Conservation (phyloP, 2,797 vertebrate species). For the Urocyon cinereoargenteus region DNA sequence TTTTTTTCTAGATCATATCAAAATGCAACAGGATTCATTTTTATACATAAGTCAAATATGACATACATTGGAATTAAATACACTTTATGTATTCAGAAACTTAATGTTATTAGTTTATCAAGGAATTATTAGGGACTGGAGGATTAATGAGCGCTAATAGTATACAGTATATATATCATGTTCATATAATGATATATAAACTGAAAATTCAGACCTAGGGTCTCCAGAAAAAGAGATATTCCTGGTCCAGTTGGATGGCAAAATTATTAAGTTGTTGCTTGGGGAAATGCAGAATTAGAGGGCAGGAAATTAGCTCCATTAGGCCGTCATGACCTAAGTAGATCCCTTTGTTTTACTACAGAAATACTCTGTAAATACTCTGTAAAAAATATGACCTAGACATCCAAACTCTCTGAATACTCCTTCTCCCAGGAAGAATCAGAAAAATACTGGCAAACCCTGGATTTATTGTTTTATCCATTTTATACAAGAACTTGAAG, state of each 20-base stretch:
- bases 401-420: background rate
- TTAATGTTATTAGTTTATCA: background rate
- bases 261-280: background rate
- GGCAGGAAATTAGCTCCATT: background rate
- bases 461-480: background rate
- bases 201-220: background rate
- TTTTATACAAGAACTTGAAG: background rate
- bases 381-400: background rate
- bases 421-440: background rate
- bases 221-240: slow-evolving; percentile 49
- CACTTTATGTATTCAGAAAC: background rate
- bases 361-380: background rate
- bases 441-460: background rate
- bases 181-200: background rate
- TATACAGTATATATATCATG: background rate
- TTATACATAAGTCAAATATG: background rate
- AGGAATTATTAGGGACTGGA: background rate
- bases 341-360: background rate
- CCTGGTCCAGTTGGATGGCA: background rate
- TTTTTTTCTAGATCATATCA: background rate
- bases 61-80: background rate
- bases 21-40: background rate
- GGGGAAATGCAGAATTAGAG: background rate
- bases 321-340: background rate
- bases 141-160: background rate